A percentile compares a stretch with the other conserved stretches of the same genome.
Evolutionary conservation across 2,113 vertebrate genomes (phyloP).

Genomic region (Amblyopsis rosae): DNA sequence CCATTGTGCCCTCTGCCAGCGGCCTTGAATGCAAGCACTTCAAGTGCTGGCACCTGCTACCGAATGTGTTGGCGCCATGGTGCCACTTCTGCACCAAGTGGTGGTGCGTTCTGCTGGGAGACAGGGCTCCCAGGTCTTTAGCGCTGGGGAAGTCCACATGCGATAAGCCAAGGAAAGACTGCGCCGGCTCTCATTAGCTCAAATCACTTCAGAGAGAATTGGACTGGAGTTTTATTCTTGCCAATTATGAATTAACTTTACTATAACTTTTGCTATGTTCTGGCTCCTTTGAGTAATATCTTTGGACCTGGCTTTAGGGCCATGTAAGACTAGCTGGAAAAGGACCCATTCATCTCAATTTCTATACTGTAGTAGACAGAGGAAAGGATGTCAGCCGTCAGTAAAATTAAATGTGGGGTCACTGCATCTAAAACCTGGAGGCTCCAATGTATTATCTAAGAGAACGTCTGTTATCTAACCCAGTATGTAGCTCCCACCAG

Average conservation of each 20-base stretch:
- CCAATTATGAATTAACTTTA: conserved; percentile 61
- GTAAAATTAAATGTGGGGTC: conserved; percentile 47
- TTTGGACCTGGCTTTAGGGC: conserved; percentile 27
- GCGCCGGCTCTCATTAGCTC: conserved; percentile 64
- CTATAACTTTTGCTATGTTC: conserved; percentile 46
- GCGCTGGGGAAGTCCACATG: conserved; percentile 61
- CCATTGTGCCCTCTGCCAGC: conserved; percentile 22
- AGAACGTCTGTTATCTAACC: conserved; percentile 44
- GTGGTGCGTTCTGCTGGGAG: conserved; percentile 28
- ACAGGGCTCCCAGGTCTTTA: conserved; percentile 23
- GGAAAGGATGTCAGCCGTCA: conserved; percentile 23
- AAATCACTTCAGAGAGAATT: conserved; percentile 42
- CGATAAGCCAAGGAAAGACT: conserved; percentile 48
- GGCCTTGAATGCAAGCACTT: conserved; percentile 50
- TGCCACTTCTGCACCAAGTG: conserved; percentile 35
- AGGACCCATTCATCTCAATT: conserved; percentile 46
- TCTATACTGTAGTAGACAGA: neutral
- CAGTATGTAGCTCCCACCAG: conserved; percentile 17
- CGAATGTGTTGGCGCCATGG: conserved; percentile 59
- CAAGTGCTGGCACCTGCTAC: conserved; percentile 43
- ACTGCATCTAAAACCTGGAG: conserved; percentile 16
- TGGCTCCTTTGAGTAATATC: conserved; percentile 17
- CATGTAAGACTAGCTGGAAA: conserved; percentile 3
- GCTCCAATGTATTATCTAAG: conserved; percentile 23
- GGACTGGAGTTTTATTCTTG: conserved; percentile 51